Conservation (phyloP, 2,888 invertebrate genomes). For the Eretmocerus hayati region DNA sequence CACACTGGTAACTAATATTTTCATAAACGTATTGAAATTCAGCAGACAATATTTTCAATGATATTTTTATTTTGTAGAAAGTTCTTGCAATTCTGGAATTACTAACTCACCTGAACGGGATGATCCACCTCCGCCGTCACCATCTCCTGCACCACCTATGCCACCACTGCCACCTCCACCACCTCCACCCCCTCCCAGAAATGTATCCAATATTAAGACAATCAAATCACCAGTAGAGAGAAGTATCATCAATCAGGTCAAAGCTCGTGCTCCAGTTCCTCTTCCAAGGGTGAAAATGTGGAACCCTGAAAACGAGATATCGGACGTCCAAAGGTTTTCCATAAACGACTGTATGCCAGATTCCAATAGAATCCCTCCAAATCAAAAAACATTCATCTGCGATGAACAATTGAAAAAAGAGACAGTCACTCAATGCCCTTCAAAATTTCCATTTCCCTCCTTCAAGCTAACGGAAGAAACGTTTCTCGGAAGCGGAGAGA, state of each 20-base stretch:
- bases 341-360: conserved; percentile 19
- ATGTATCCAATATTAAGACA: conserved; percentile 3
- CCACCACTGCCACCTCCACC: conserved; percentile 4
- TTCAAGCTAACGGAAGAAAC: conserved; percentile 36
- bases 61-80: not conserved
- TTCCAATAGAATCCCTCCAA: conserved; percentile 27
- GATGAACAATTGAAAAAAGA: conserved; percentile 42
- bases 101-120: too few species aligned
- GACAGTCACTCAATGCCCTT: conserved; percentile 8
- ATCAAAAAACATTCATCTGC: conserved; percentile 41
- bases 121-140: not conserved
- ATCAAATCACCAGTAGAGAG: not conserved
- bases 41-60: conserved; percentile 3
- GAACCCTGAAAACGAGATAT: conserved; percentile 14
- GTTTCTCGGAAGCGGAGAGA: conserved; percentile 42
- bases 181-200: conserved; percentile 6
- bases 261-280: conserved; percentile 11
- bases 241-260: not conserved
- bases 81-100: not conserved
- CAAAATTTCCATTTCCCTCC: conserved; percentile 27
- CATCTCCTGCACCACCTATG: conserved; percentile 1
- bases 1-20: too few species aligned
- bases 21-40: conserved; percentile 8
- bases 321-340: conserved; percentile 22
- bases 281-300: conserved; percentile 19